Percentiles rank a stretch among this genome's conserved stretches.
Conservation (phyloP, 1,140 invertebrate genomes). For the Thaumatotibia leucotreta region DNA sequence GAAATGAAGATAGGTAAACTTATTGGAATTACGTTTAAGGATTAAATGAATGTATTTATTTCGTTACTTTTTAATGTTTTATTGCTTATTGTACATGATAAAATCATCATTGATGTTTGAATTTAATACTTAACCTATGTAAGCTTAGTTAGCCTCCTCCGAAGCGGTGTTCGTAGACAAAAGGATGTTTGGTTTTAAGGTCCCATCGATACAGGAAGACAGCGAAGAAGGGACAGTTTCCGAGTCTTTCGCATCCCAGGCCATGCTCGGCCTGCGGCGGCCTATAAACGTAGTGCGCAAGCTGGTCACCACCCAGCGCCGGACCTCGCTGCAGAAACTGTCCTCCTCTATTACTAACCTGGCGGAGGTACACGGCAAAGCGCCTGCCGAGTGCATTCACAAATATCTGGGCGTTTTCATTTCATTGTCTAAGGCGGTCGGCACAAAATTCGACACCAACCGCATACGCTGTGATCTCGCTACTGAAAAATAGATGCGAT, state of each 20-base stretch:
- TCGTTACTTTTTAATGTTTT: neutral
- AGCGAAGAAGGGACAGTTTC: slow-evolving; percentile 45
- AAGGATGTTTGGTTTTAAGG: slow-evolving; percentile 54
- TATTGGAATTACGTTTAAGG: too few species aligned
- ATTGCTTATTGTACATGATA: neutral
- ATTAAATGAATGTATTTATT: neutral
- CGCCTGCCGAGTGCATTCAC: slow-evolving; percentile 52
- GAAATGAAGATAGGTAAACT: too few species aligned
- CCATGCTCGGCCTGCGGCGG: slow-evolving; percentile 54
- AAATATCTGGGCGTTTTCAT: slow-evolving; percentile 22
- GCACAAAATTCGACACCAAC: neutral
- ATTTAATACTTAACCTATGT: neutral
- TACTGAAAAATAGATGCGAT: neutral
- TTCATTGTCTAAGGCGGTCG: neutral
- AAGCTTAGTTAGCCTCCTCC: neutral
- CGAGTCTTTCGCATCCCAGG: slow-evolving; percentile 52
- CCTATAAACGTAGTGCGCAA: slow-evolving; percentile 69
- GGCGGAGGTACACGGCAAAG: slow-evolving; percentile 59
- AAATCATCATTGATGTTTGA: neutral
- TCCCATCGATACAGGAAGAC: slow-evolving; percentile 58
- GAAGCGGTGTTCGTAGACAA: slow-evolving; percentile 9
- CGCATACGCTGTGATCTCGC: neutral
- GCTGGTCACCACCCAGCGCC: slow-evolving; percentile 65
- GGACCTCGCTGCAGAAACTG: slow-evolving; percentile 64
- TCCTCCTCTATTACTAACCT: slow-evolving; percentile 70